Percentiles rank a stretch among this genome's conserved stretches.
Conservation (phyloP, 2,113 vertebrate genomes). For the Ovis aries region DNA sequence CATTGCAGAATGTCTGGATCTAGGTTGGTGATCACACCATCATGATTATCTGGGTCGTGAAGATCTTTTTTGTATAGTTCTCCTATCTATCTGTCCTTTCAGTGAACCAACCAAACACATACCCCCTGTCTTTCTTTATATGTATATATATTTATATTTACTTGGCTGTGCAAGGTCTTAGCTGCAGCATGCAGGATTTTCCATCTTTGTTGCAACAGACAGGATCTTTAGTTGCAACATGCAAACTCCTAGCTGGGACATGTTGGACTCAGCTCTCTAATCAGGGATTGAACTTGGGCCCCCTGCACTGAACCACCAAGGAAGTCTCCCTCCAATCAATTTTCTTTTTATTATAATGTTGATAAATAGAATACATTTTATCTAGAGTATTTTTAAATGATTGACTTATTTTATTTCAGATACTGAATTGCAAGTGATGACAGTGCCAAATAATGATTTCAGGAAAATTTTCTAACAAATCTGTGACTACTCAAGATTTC, state of each 20-base stretch:
- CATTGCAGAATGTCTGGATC: background rate
- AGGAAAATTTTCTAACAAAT: conserved; percentile 19
- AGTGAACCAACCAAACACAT: background rate
- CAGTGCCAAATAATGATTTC: conserved; percentile 2
- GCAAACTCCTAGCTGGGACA: background rate
- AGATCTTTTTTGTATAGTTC: background rate
- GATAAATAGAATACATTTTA: conserved; percentile 1
- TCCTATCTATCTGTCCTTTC: background rate
- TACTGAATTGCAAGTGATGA: background rate
- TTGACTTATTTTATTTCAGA: conserved; percentile 22
- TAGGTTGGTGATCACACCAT: background rate
- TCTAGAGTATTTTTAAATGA: conserved; percentile 8
- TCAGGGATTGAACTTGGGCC: background rate
- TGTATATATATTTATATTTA: background rate
- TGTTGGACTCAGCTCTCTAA: background rate
- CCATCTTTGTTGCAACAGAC: background rate
- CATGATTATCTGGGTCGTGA: background rate
- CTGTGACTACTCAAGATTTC: background rate
- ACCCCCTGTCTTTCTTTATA: background rate
- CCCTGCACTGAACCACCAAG: background rate
- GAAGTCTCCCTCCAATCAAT: background rate
- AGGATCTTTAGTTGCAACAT: background rate
- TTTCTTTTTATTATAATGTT: background rate
- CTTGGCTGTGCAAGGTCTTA: background rate
- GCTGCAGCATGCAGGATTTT: background rate